Base-by-base conservation (phyloP, 2,797 vertebrate genomes). In the Psittacula echo region DNA sequence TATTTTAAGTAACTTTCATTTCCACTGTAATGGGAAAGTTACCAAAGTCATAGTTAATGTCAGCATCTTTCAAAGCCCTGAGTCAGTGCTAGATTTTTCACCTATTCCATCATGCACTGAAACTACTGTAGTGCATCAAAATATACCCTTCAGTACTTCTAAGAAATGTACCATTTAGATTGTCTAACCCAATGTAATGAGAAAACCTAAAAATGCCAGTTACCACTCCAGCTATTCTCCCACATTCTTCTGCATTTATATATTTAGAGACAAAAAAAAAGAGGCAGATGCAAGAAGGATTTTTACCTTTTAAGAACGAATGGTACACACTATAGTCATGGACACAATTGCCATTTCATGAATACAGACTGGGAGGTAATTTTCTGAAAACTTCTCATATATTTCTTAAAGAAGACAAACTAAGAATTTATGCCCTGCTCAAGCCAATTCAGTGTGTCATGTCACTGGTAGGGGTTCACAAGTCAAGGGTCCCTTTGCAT, bases 321-420 rank as follows among this genome's bases (percentile, higher is more conserved):
- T 0, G 0, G 21, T 66, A 39, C 15, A 48, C 1, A 15, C 9
- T 32, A 7, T 3, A 3, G 7, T 68, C 34, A 65, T 9, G 42
- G 11, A 68, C 11, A 56, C 19, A 64, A 60, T 48, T 68, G 41
- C 23, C 11, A 6, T 72, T 77, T 56, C 20, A 42, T 42, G 23
- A 72, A 44, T 22, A 47, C 7, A n/a, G 58, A 18, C 23, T 0
- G 9, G 29, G 14, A 73, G 23, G 30, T 11, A 56, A 20, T 42
- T 78, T 72, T 73, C 48, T 89, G 70, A 30, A 66, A 72, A 47
- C 3, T 45, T 50, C 16, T 54, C 7, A 27, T 0, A 0, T 41
- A 5, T 50, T 44, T 89, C 83, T 81, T 32, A 20, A 53, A 80
- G 53, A 73, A 60, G 79, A 21, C 6, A 44, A 83, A 45, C 2